Conservation (phyloP, 2,888 invertebrate genomes). For the Dicranocentrus wangi region DNA sequence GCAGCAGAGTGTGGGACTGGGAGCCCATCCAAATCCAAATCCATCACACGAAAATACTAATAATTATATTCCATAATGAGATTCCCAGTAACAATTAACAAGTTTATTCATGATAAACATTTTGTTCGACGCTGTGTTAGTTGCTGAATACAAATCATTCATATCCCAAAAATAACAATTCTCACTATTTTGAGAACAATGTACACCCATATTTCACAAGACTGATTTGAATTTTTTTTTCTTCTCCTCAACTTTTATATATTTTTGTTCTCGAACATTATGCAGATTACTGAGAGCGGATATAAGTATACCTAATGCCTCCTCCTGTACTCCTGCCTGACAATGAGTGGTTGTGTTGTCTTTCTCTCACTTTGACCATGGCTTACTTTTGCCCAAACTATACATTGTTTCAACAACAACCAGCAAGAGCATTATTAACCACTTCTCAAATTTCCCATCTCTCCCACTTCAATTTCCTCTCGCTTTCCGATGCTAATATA, state of each 20-base stretch:
- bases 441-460: conserved; percentile 13
- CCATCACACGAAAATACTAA: not conserved
- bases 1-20: conserved; percentile 9
- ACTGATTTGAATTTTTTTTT: conserved; percentile 31
- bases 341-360: not conserved
- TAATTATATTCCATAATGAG: conserved; percentile 35
- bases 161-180: no score
- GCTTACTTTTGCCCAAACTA: conserved; percentile 20
- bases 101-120: conserved; percentile 7
- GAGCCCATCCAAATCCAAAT: not conserved
- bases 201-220: conserved; percentile 5
- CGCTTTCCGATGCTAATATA: conserved; percentile 11
- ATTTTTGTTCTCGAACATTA: not conserved
- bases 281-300: conserved; percentile 30
- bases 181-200: no score
- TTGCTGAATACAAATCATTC: not conserved
- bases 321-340: conserved; percentile 21
- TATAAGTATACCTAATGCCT: no score
- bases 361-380: conserved; percentile 18
- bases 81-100: conserved; percentile 45
- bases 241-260: not conserved
- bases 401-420: conserved; percentile 1
- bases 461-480: conserved; percentile 18
- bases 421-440: not conserved
- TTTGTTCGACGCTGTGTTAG: not conserved